A percentile compares a stretch with the other conserved stretches of the same genome.
Conservation (phyloP, 2,113 vertebrate genomes). For the Oncorhynchus tshawytscha region DNA sequence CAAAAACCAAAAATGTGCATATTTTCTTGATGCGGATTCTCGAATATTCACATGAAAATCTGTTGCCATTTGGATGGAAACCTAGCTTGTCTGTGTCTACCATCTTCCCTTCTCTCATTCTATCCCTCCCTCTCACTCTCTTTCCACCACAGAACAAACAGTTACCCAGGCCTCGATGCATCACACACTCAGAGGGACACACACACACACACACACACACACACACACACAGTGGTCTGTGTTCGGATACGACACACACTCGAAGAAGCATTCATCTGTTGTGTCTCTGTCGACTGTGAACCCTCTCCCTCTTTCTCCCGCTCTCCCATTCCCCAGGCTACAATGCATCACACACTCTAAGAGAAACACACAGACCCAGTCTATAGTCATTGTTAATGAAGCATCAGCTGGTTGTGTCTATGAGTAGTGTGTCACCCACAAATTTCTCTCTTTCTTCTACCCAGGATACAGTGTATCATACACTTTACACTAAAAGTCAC, state of each 20-base stretch:
- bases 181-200: conserved; percentile 9
- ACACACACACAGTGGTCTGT: too few species aligned
- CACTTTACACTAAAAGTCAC: conserved; percentile 16
- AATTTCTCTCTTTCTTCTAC: not conserved
- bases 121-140: not conserved
- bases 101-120: conserved; percentile 5
- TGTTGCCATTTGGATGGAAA: too few species aligned
- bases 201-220: conserved; percentile 26
- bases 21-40: too few species aligned
- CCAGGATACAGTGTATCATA: conserved; percentile 8
- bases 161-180: not conserved
- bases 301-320: not conserved
- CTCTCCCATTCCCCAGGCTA: not conserved
- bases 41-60: too few species aligned
- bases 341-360: conserved; percentile 10
- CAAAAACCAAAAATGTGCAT: too few species aligned
- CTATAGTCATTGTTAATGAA: not conserved
- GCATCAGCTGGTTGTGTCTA: not conserved
- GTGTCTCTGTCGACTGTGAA: too few species aligned
- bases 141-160: not conserved
- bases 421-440: not conserved
- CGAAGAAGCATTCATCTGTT: too few species aligned
- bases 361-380: not conserved
- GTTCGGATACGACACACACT: not conserved
- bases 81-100: not conserved